phyloP scores from a whole-genome alignment of 2,888 invertebrate species.

The Sisyra terminalis region DNA sequence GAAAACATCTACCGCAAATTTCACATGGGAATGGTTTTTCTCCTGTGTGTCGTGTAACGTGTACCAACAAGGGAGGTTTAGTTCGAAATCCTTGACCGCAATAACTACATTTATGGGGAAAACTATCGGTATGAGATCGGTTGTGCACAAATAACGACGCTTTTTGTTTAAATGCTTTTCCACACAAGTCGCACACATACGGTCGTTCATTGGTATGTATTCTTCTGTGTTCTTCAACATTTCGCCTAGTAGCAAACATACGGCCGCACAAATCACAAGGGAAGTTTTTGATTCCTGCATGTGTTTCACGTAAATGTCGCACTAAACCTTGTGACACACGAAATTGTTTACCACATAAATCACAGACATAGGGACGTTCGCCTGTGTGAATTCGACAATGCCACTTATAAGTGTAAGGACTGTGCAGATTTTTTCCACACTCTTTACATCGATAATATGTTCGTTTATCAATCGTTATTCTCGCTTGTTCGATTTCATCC shows the following conservation, averaged over 20 bases:
- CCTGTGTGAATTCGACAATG: constrained; percentile 48
- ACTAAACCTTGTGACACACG: constrained; percentile 44
- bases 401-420: constrained; percentile 42
- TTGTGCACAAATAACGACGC: constrained; percentile 45
- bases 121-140: constrained; percentile 36
- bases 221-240: constrained; percentile 38
- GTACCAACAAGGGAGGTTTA: constrained; percentile 36
- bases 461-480: constrained; percentile 29
- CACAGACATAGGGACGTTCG: constrained; percentile 46
- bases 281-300: constrained; percentile 39
- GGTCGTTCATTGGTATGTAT: constrained; percentile 43
- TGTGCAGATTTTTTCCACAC: constrained; percentile 41
- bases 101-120: constrained; percentile 38
- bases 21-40: constrained; percentile 42
- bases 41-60: constrained; percentile 41
- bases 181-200: constrained; percentile 38
- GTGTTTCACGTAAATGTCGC: constrained; percentile 43
- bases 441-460: constrained; percentile 36
- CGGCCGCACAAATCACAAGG: constrained; percentile 37
- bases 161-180: constrained; percentile 46
- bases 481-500: constrained; percentile 24
- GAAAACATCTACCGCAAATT: constrained; percentile 36
- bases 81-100: constrained; percentile 44
- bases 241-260: constrained; percentile 41
- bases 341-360: constrained; percentile 48